Conservation (phyloP, 2,888 invertebrate species). For the Palloptera scutellata region DNA sequence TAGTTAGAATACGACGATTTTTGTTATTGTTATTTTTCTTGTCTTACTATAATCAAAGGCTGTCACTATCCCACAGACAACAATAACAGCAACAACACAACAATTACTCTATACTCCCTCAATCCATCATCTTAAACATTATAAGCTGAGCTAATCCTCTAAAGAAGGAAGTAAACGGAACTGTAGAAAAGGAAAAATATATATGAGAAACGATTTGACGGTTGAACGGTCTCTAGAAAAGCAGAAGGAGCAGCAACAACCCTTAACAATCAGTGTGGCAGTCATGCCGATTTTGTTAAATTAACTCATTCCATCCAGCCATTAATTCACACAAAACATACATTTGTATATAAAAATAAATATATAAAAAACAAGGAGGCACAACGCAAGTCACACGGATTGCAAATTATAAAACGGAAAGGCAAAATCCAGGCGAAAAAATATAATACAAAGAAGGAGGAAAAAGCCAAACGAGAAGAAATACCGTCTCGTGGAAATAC, state of each 20-base stretch:
- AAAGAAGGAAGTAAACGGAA: not conserved
- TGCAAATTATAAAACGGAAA: not conserved
- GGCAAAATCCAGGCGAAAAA: not conserved
- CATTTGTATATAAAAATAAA: not conserved
- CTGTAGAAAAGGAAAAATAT: not conserved
- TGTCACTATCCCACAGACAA: not conserved
- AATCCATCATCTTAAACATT: constrained; percentile 15
- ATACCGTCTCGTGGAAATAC: no score
- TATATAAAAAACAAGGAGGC: not conserved
- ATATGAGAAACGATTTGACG: not conserved
- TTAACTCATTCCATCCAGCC: constrained; percentile 28
- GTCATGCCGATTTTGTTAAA: constrained; percentile 18
- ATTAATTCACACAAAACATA: not conserved
- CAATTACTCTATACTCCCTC: not conserved
- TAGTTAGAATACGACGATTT: constrained; percentile 11
- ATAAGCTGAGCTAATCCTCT: not conserved
- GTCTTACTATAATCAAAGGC: no score
- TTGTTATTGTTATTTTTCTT: no score
- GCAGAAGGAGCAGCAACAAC: constrained; percentile 8
- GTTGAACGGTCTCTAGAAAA: no score
- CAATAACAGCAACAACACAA: not conserved
- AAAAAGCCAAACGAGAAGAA: not conserved
- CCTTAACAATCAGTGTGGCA: constrained; percentile 1
- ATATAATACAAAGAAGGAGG: not conserved
- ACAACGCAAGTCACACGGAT: not conserved